Conservation (phyloP, 2,113 vertebrate species). For the Mesembrinibis cayennensis region DNA sequence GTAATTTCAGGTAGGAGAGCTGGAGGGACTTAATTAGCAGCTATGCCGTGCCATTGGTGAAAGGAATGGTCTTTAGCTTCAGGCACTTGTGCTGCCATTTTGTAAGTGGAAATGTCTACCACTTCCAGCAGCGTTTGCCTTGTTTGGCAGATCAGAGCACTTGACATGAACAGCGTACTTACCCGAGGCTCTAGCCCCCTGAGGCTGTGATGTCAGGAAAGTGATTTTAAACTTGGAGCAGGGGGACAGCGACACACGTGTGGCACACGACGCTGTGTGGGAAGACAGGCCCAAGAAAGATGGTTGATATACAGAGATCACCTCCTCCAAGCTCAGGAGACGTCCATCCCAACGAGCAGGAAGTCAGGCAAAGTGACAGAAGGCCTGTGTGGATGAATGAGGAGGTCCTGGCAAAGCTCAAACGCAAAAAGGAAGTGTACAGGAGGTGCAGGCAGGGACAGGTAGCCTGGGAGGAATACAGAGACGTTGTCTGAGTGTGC, state of each 20-base stretch:
- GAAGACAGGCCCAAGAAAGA: neutral
- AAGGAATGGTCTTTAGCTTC: neutral
- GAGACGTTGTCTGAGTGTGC: neutral
- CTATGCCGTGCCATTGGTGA: accelerated
- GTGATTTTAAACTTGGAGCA: neutral
- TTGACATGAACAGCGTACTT: accelerated
- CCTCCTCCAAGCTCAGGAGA: neutral
- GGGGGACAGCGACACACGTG: accelerated
- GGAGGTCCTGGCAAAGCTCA: neutral
- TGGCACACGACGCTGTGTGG: neutral
- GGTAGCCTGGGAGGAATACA: neutral
- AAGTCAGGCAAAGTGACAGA: too few relatives aligned
- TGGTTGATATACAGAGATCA: neutral
- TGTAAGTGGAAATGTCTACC: neutral
- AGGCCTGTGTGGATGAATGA: too few relatives aligned
- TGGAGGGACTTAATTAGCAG: neutral
- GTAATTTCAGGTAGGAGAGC: neutral
- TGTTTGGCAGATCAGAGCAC: neutral
- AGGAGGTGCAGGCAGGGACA: neutral
- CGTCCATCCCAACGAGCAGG: neutral
- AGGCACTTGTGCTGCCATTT: too few relatives aligned
- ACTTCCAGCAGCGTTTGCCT: neutral
- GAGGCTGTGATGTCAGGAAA: neutral
- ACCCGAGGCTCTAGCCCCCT: neutral
- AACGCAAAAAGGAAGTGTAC: too few relatives aligned